Percentiles rank a stretch among this genome's conserved stretches.
phyloP scores from a whole-genome alignment of 2,888 invertebrate species.

The Arctia plantaginis region DNA sequence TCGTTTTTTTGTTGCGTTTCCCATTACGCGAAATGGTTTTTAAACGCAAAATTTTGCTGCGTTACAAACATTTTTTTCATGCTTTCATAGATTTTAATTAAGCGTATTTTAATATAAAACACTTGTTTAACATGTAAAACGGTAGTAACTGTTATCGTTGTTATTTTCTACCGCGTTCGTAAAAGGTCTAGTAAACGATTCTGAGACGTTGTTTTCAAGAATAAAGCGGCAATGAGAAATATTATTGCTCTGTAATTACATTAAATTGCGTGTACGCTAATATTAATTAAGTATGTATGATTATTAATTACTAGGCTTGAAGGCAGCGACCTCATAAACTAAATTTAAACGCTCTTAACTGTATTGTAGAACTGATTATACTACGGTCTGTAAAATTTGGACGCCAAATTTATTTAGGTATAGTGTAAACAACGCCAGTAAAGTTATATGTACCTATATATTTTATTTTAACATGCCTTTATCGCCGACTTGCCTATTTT shows the following conservation, averaged over 20 bases:
- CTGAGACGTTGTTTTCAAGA: conserved; percentile 24
- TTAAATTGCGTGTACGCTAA: conserved; percentile 43
- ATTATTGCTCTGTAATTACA: conserved; percentile 47
- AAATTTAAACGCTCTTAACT: conserved; percentile 32
- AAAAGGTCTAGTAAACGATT: conserved; percentile 25
- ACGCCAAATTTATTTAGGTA: conserved; percentile 19
- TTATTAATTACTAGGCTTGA: conserved; percentile 41
- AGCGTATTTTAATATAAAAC: conserved; percentile 19
- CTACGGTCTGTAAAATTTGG: conserved; percentile 22
- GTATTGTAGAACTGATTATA: conserved; percentile 27
- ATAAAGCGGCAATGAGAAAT: conserved; percentile 43
- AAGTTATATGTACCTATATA: neutral
- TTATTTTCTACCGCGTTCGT: conserved; percentile 14
- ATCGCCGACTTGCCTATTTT: neutral
- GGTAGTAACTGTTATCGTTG: conserved; percentile 21
- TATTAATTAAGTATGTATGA: conserved; percentile 45
- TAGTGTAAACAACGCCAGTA: conserved; percentile 2
- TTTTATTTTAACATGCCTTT: too few species aligned
- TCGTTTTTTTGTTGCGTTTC: conserved; percentile 45
- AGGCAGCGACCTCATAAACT: conserved; percentile 47
- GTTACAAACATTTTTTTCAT: conserved; percentile 21
- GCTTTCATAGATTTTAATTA: conserved; percentile 33
- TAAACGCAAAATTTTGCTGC: conserved; percentile 28
- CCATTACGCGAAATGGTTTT: conserved; percentile 45
- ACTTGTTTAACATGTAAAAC: conserved; percentile 26